These are phyloP conservation scores for Anthrax anthrax DNA, from an alignment of 2,888 invertebrate genomes.

Conservation along the genomic window DNA sequence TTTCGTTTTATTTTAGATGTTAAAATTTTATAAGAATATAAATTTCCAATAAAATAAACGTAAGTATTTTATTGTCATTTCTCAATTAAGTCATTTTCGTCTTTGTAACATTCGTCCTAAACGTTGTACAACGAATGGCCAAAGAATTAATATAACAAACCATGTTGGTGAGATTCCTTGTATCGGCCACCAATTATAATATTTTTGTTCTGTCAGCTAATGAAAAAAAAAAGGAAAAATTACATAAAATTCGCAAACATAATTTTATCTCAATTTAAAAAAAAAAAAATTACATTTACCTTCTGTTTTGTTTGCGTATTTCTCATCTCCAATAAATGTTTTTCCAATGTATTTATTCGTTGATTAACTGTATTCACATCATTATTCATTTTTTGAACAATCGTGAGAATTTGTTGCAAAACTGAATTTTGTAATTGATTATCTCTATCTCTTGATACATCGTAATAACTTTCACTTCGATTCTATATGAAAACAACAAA, in stretches of 20 bases:
- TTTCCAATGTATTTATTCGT: constrained; percentile 24
- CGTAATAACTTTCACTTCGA: constrained; percentile 7
- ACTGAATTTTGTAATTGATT: constrained; percentile 11
- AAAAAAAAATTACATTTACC: constrained; percentile 6
- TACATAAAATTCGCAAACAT: background rate
- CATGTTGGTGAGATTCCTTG: constrained; percentile 39
- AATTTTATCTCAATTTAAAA: background rate
- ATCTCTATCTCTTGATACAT: background rate
- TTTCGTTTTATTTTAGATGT: no score
- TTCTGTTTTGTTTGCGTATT: constrained; percentile 10
- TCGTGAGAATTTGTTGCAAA: constrained; percentile 25
- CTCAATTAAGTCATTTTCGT: background rate
- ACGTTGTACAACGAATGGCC: constrained; percentile 28
- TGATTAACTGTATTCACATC: constrained; percentile 27
- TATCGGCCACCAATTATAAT: constrained; percentile 45
- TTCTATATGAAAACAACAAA: constrained; percentile 3
- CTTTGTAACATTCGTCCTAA: constrained; percentile 6
- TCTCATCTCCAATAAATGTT: constrained; percentile 22
- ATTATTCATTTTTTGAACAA: constrained; percentile 27
- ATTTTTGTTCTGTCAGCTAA: constrained; percentile 21
- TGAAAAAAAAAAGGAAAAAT: background rate
- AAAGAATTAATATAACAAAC: constrained; percentile 28
- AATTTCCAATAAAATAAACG: no score
- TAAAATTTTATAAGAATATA: no score
- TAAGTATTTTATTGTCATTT: no score